A percentile compares a stretch with the other conserved stretches of the same genome.
phyloP scores from a whole-genome alignment of 2,888 invertebrate species.

The Blastobasis adustella region DNA sequence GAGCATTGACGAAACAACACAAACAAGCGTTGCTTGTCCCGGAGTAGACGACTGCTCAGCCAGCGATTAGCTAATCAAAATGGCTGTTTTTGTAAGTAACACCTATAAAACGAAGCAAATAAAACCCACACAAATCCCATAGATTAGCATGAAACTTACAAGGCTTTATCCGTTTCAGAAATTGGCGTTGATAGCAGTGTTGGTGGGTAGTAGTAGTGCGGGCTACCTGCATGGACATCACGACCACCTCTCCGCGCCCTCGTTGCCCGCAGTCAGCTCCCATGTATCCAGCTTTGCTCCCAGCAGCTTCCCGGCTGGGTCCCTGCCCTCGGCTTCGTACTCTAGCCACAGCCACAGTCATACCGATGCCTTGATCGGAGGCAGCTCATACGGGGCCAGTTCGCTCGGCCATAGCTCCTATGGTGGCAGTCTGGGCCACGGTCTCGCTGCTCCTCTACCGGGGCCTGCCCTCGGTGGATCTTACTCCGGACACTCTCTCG shows the following conservation, averaged over 20 bases:
- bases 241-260: not conserved
- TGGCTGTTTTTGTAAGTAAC: constrained; percentile 68
- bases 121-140: not conserved
- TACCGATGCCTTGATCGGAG: constrained; percentile 14
- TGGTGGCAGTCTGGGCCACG: constrained; percentile 14
- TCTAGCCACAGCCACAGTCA: constrained; percentile 28
- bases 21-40: constrained; percentile 60
- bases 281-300: constrained; percentile 47
- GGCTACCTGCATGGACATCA: constrained; percentile 36
- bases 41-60: constrained; percentile 50
- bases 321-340: constrained; percentile 55
- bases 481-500: constrained; percentile 2
- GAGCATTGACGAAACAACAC: constrained; percentile 42
- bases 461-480: constrained; percentile 5
- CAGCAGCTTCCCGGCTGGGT: constrained; percentile 59
- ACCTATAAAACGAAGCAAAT: constrained; percentile 3
- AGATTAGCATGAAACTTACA: not conserved
- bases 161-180: constrained; percentile 43
- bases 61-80: constrained; percentile 69
- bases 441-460: constrained; percentile 4
- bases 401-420: constrained; percentile 15
- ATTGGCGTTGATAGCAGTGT: constrained; percentile 56
- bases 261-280: not conserved
- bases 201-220: constrained; percentile 53
- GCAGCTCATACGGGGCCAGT: constrained; percentile 10